Evolutionary conservation across 2,888 invertebrate genomes (phyloP), one percentile per base, ranked within the genome.

Genomic region (Macrosoma leucophasiata): DNA sequence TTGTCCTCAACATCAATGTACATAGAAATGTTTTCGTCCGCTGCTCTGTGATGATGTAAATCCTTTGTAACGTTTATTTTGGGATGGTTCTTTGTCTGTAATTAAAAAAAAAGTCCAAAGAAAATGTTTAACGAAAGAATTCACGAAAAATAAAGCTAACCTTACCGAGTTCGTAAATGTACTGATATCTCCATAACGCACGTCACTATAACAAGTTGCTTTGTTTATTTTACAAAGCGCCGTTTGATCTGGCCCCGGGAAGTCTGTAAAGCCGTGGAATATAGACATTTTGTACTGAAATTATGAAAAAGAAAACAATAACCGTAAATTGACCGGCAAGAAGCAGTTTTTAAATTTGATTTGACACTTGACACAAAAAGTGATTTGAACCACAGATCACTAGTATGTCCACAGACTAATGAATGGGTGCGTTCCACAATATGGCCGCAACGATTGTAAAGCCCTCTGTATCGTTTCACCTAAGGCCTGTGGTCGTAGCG

Each of bases 31-130:
- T 90, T 55, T 77, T 86, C 56, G 70, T 87, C 65, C 62, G 87
- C 34, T 69, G 78, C 40, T 84, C 87, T 64, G 45, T 81, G 82
- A 41, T 82, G 75, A 84, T 89, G 50, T 85, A 88, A 70, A 58
- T 90, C 88, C 58, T 89, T 70, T 10, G 90, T 89, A 5, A 93
- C 87, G 48, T 89, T 88, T 13, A 93, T 88, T 46, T 86, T 85
- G 1, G 93, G 93, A 71, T 92, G 90, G 26, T 82, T 84, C 33
- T 88, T 87, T 1, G 88, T 77, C 88, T 90, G 59, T 42, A 79
- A 77, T 13, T 21, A 32, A 30, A 39, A 33, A 11, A 9, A 12
- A 10, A 11, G 10, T 21, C 26, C 18, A 34, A 26, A 25, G 36
- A 29, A 28, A 27, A 25, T 23, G 14, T 1, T 8, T 9, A 22